Evolutionary conservation across 1,140 invertebrate species (phyloP), one percentile per base, ranked within the genome.

Genomic region (Drosophila truncata): DNA sequence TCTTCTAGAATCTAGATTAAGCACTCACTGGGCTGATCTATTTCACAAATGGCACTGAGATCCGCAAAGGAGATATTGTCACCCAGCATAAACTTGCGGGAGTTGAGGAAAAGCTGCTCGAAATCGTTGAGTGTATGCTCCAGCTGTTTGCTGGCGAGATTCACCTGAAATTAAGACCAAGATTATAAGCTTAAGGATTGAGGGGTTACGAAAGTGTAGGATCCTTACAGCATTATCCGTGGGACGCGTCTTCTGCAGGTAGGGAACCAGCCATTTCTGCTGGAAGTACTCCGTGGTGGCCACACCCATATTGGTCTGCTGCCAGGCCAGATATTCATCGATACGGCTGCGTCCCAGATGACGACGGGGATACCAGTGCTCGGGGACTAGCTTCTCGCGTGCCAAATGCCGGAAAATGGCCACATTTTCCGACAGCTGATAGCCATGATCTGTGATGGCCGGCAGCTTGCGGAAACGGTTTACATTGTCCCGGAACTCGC

Each of bases 321-420:
- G 97, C 97, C 97, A 98, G 92, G 97, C 95, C 41, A 98, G 92
- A 82, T 96, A 98, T 92, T 98, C 97, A 82, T 98, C 96, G 14
- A 98, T 95, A 67, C 94, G 93, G 2, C 97, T 96, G 85, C 95
- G 95, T 16, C 92, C 78, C 71, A 95, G 93, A 14, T 93, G 94
- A 44, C 96, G 95, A 49, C 93, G 94, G 6, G 97, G 97, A 93
- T 97, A 98, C 95, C 95, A 97, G 57, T 96, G 94, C 79, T 96
- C 95, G 16, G 93, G 93, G 44, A 95, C 93, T 1, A 94, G 78
- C 67, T 94, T 94, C 84, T 94, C 93, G 37, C 93, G 76, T 0
- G 93, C 73, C 44, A 95, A 69, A 74, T 94, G 94, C 23, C 93
- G 49, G 96, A 81, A 92, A 96, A 97, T 79, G 94, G 94, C 91